Percentiles rank a stretch among this genome's conserved stretches.
Evolutionary conservation across 2,797 vertebrate species (phyloP).

Genomic region (Sebastes kiyomatsui): DNA sequence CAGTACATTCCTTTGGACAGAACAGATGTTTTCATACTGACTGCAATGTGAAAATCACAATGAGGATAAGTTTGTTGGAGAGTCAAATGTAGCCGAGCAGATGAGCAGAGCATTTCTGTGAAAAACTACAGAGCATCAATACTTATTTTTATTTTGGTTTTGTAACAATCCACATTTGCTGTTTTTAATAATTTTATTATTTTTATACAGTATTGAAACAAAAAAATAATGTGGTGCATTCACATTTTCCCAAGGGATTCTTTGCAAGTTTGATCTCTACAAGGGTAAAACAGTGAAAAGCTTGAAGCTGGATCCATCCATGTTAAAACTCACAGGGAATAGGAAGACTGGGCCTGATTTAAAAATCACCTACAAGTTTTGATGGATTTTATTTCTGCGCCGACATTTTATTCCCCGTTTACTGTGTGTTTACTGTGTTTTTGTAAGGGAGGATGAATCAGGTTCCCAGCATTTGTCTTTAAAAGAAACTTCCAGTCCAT

Average conservation of each 20-base stretch:
- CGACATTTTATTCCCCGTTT: conserved; percentile 69
- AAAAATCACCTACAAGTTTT: conserved; percentile 91
- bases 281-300: conserved; percentile 92
- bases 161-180: conserved; percentile 85
- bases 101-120: conserved; percentile 12
- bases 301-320: conserved; percentile 91
- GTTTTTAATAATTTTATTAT: conserved; percentile 87
- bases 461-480: conserved; percentile 80
- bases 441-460: conserved; percentile 76
- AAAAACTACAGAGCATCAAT: conserved; percentile 64
- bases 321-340: conserved; percentile 91
- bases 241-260: conserved; percentile 97
- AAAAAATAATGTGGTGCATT: conserved; percentile 91
- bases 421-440: conserved; percentile 72
- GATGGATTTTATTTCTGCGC: conserved; percentile 84
- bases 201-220: conserved; percentile 97
- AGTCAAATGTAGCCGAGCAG: not conserved
- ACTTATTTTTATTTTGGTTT: conserved; percentile 79
- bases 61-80: not conserved
- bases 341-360: conserved; percentile 86
- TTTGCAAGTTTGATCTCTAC: conserved; percentile 93
- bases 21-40: not conserved
- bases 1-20: not conserved
- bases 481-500: conserved; percentile 98
- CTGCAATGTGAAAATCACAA: not conserved